Base-by-base conservation (phyloP, 2,888 invertebrate genomes). In the Eretmocerus hayati region DNA sequence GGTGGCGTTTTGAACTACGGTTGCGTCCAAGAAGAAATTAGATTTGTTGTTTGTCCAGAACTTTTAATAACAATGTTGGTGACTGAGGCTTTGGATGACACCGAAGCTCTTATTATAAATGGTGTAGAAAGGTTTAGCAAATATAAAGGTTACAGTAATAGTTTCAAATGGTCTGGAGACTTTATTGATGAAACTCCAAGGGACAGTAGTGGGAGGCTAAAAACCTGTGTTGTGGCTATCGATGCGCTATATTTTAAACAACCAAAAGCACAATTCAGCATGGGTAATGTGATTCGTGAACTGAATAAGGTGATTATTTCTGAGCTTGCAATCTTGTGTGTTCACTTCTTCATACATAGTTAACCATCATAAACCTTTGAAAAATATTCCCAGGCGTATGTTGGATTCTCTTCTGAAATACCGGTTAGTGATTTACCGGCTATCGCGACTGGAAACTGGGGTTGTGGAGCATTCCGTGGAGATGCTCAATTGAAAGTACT, bases 21-120 rank as follows among this genome's bases (percentile, higher is more conserved):
- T 0, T 89, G 89, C 66, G 96, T 97, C 0, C 97, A 97, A 72
- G 97, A 99, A 71, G 97, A 99, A 75, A 97, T 99, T 57, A 79
- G 95, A 41, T 97, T 96, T 69, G 81, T 91, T 13, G 89, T 94
- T 56, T 93, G 91, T 66, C 97, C 97, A 0, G 97, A 97, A 72
- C 75, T 96, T 62, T 77, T 99, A 55, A 74, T 90, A 5, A 82
- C 90, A 2, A 81, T 92, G 74, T 77, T 97, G 5, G 87, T 97
- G 60, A 87, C 90, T 0, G 92, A 92, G 70, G 78, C 76, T 44
- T 72, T 97, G 50, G 79, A 80, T 32, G 79, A 84, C 11, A 84
- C 84, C 13, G 96, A 97, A 74, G 87, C 89, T 0, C 72, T 96
- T 0, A 69, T 93, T 41, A 82, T 97, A 52, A 81, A 81, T 54